Percentiles rank a stretch among this genome's conserved stretches.
Evolutionary conservation across 2,113 vertebrate species (phyloP).

Genomic region (Stomatorhinus ivindoensis): DNA sequence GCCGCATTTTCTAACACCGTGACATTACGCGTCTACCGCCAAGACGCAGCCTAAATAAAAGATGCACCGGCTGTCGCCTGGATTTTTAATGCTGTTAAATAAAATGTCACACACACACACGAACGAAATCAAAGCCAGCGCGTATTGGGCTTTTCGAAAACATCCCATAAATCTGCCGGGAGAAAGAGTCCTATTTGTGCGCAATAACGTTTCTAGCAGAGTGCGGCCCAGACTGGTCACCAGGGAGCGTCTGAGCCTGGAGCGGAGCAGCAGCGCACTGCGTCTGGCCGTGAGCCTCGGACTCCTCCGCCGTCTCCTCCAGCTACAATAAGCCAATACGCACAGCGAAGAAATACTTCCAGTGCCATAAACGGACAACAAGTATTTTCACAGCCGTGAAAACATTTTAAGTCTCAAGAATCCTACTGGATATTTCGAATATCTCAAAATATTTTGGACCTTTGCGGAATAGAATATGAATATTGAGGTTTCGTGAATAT

Average conservation of each 20-base stretch:
- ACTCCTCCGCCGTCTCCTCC: not conserved
- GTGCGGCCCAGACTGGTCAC: not conserved
- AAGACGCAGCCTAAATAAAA: not conserved
- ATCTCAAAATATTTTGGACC: not conserved
- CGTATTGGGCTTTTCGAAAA: not conserved
- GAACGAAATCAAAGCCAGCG: not conserved
- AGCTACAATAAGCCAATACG: not conserved
- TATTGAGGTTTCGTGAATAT: not conserved
- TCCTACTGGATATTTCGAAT: not conserved
- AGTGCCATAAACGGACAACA: not conserved
- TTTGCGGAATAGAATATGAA: not conserved
- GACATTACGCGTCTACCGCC: not conserved
- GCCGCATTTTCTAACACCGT: not conserved
- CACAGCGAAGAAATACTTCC: not conserved
- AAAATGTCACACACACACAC: not conserved
- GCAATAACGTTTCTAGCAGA: not conserved
- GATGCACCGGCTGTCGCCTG: not conserved
- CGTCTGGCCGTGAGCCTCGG: not conserved
- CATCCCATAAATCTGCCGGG: not conserved
- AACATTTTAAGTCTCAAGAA: conserved; percentile 4
- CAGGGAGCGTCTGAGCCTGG: not conserved
- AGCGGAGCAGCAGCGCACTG: not conserved
- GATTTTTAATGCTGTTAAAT: not conserved
- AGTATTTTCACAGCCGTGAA: not conserved
- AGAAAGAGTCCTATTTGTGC: not conserved